Conservation (phyloP, 2,888 invertebrate genomes). For the Cheilosia impressa region DNA sequence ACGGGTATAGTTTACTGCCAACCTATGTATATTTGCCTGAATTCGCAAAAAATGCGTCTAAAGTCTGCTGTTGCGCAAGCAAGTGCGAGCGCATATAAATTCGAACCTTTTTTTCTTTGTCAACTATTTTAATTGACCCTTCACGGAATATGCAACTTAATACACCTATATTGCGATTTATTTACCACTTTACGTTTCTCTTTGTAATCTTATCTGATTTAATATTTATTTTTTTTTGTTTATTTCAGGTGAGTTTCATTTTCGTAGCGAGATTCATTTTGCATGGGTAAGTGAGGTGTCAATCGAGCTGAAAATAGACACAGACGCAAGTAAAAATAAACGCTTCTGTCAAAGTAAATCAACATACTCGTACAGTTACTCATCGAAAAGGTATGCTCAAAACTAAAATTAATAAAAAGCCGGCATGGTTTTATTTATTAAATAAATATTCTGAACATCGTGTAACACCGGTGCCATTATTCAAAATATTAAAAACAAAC, state of each 20-base stretch:
- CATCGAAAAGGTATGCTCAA: too few species aligned
- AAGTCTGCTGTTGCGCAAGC: neutral
- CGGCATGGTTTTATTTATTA: neutral
- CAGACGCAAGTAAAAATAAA: too few species aligned
- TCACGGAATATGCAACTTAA: neutral
- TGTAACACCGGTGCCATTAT: constrained; percentile 13
- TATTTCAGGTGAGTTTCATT: constrained; percentile 37
- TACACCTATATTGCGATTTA: neutral
- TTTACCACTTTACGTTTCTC: neutral
- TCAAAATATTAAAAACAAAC: constrained; percentile 8
- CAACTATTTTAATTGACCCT: neutral
- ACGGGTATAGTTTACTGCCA: neutral
- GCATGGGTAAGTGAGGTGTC: constrained; percentile 2
- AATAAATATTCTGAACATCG: neutral
- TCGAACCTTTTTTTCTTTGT: neutral
- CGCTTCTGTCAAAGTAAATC: too few species aligned
- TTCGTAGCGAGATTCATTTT: neutral
- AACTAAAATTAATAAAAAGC: neutral
- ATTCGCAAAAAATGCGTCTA: constrained; percentile 9
- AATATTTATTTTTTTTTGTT: constrained; percentile 6
- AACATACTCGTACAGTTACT: too few species aligned
- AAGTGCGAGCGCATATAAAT: constrained; percentile 3
- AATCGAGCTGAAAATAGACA: too few species aligned
- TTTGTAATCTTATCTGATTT: neutral
- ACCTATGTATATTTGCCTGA: constrained; percentile 20